Evolutionary conservation across 2,888 invertebrate genomes (phyloP).

Genomic region (Tiphia femorata): DNA sequence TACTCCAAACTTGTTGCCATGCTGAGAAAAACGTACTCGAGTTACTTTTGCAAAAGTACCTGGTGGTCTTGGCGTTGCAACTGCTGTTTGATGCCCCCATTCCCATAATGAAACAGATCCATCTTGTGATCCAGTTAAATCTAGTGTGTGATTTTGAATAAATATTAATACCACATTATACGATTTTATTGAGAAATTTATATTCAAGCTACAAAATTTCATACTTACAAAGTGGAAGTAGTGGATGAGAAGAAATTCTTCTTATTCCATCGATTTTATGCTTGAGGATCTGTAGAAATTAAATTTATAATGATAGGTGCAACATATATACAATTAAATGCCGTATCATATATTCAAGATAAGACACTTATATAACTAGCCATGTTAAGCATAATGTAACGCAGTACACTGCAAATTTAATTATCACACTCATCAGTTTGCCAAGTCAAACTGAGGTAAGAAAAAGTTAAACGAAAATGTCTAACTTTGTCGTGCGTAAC

Average conservation of each 20-base stretch:
- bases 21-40: slow-evolving; percentile 94
- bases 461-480: too few species aligned
- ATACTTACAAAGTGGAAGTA: slow-evolving; percentile 96
- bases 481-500: too few species aligned
- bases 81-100: slow-evolving; percentile 95
- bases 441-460: too few species aligned
- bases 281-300: slow-evolving; percentile 84
- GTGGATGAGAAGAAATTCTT: slow-evolving; percentile 95
- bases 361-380: too few species aligned
- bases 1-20: slow-evolving; percentile 98
- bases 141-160: slow-evolving; percentile 68
- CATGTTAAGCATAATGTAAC: not conserved
- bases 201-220: not conserved
- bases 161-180: slow-evolving; percentile 9
- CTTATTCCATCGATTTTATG: slow-evolving; percentile 95
- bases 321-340: too few species aligned
- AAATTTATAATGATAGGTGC: too few species aligned
- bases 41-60: slow-evolving; percentile 97
- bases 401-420: not conserved
- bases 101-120: slow-evolving; percentile 98
- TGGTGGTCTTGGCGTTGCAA: slow-evolving; percentile 90
- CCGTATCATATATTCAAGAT: too few species aligned
- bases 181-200: not conserved
- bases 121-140: slow-evolving; percentile 95
- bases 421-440: too few species aligned